Evolutionary conservation across 2,113 vertebrate genomes (phyloP).

Genomic region (Piliocolobus tephrosceles): DNA sequence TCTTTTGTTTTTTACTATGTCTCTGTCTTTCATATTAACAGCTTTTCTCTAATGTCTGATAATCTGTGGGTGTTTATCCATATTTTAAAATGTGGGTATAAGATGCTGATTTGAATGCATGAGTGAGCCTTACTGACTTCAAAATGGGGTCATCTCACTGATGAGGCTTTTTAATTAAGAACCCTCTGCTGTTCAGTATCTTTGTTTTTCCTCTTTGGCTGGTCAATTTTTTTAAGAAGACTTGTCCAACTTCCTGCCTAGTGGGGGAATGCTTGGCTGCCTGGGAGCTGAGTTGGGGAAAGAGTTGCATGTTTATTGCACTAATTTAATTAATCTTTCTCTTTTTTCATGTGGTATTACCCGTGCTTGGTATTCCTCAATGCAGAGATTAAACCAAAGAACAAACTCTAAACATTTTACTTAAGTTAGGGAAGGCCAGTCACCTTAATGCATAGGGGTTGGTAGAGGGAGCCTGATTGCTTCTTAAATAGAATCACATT

Average conservation of each 20-base stretch:
- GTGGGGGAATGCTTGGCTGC: neutral
- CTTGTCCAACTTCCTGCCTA: neutral
- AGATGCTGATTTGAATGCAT: neutral
- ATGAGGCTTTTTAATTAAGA: neutral
- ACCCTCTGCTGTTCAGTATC: neutral
- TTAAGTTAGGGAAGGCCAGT: neutral
- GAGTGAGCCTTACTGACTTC: neutral
- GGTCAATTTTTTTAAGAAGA: neutral
- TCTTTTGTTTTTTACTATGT: neutral
- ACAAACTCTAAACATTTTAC: neutral
- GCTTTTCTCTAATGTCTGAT: neutral
- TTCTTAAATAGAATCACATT: neutral
- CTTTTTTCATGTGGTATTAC: neutral
- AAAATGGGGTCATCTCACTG: neutral
- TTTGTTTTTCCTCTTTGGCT: neutral
- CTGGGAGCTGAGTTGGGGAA: neutral
- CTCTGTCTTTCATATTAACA: constrained; percentile 9
- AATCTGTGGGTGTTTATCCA: neutral
- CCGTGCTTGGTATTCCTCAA: neutral
- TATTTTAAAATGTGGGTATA: constrained; percentile 29
- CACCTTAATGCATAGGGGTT: neutral
- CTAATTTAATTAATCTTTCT: neutral
- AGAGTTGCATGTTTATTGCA: neutral
- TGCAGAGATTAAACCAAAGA: neutral
- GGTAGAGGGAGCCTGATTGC: neutral